Evolutionary conservation across 1,140 invertebrate species (phyloP).

Genomic region (Caenorhabditis inopinata): DNA sequence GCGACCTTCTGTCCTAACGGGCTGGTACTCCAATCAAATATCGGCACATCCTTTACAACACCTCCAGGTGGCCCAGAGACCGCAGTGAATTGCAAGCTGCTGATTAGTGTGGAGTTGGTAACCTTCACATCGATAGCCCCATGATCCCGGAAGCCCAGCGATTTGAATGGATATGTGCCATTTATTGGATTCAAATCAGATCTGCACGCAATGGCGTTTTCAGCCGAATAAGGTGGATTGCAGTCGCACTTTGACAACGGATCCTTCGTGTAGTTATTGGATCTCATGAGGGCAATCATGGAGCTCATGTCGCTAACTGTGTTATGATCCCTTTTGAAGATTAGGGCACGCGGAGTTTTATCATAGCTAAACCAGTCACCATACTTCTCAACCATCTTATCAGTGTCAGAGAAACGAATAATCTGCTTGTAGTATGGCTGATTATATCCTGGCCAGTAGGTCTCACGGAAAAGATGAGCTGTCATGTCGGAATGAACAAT

Average conservation of each 20-base stretch:
- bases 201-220: slow-evolving; percentile 75
- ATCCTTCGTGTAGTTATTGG: slow-evolving; percentile 69
- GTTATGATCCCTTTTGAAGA: slow-evolving; percentile 72
- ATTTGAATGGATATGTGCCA: slow-evolving; percentile 73
- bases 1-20: slow-evolving; percentile 67
- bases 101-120: slow-evolving; percentile 66
- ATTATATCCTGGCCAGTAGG: slow-evolving; percentile 78
- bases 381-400: slow-evolving; percentile 71
- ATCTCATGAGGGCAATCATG: slow-evolving; percentile 73
- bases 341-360: slow-evolving; percentile 72
- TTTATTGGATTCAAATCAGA: slow-evolving; percentile 74
- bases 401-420: slow-evolving; percentile 70
- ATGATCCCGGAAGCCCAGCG: slow-evolving; percentile 72
- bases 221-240: slow-evolving; percentile 75
- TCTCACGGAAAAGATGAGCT: slow-evolving; percentile 67
- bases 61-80: slow-evolving; percentile 72
- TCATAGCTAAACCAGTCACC: slow-evolving; percentile 75
- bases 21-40: slow-evolving; percentile 76
- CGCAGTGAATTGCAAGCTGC: slow-evolving; percentile 69
- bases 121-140: slow-evolving; percentile 72
- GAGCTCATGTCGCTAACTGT: slow-evolving; percentile 69
- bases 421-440: slow-evolving; percentile 75
- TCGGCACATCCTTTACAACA: slow-evolving; percentile 68
- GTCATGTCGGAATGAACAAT: slow-evolving; percentile 67
- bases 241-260: slow-evolving; percentile 75